These are phyloP conservation scores for Neosilurus mollespiculum DNA, from an alignment of 2,797 vertebrate species.

Conservation along the genomic window DNA sequence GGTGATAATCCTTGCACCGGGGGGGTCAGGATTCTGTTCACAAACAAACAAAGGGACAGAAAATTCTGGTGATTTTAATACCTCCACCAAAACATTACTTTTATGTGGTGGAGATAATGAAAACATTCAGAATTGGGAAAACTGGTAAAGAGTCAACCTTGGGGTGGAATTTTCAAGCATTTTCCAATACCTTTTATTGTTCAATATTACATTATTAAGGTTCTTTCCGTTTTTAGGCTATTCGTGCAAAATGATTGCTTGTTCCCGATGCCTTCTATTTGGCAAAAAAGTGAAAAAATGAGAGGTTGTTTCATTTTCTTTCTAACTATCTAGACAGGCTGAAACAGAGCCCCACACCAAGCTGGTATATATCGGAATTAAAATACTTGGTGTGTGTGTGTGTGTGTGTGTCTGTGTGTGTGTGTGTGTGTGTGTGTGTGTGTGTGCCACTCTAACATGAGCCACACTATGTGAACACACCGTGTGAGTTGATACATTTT, in stretches of 20 bases:
- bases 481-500: background rate
- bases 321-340: background rate
- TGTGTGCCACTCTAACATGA: background rate
- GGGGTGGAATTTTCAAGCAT: background rate
- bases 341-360: conserved; percentile 1
- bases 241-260: background rate
- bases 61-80: no score
- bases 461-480: background rate
- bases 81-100: no score
- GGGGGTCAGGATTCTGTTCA: no score
- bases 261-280: background rate
- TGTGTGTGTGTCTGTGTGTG: background rate
- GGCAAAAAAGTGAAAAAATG: no score
- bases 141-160: background rate
- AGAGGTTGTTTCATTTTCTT: background rate
- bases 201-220: background rate
- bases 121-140: background rate
- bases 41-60: no score
- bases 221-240: background rate
- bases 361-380: background rate
- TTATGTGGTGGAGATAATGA: no score
- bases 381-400: background rate
- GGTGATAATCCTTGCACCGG: no score
- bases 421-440: background rate
- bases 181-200: background rate